Evolutionary conservation across 2,888 invertebrate species (phyloP), one percentile per base, ranked within the genome.

Genomic region (Hartigia nigra): DNA sequence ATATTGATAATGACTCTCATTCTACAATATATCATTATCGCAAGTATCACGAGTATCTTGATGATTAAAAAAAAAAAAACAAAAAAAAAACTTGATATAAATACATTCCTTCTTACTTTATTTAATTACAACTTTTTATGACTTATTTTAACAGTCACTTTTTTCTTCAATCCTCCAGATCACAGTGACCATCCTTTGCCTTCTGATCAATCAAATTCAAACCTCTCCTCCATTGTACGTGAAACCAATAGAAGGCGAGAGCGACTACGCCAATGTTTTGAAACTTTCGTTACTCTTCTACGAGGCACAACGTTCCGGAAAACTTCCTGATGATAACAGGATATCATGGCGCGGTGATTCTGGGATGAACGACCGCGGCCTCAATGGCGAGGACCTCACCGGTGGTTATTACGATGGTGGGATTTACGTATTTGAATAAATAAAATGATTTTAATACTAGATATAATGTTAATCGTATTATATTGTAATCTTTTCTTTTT

Each of bases 361-460:
- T 0, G 93, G 93, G 4, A 86, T 93, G 35, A 83, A 90, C 12
- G 94, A 94, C 84, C 88, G 87, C 31, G 93, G 93, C 1, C 83
- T 87, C 31, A 90, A 92, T 80, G 93, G 93, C 32, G 93, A 93
- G 83, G 94, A 94, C 83, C 88, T 94, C 70, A 93, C 92, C 70
- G 94, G 94, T 69, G 94, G 94, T 39, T 94, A 94, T 85, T 94
- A 93, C 84, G 93, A 94, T 85, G 93, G 94, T 94, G 88, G 87
- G 82, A 79, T 72, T 12, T 36, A 75, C 14, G 78, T 31, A n/a
- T n/a, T 35, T 32, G 35, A 78, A 4, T 36, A 4, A 74, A 79
- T 23, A 35, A 31, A 39, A 76, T 32, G 4, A 36, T 31, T 35
- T 76, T 77, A 2, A 23, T 69, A 76, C 5, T n/a, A 82, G 81